Percentiles rank a stretch among this genome's conserved stretches.
Evolutionary conservation across 1,140 invertebrate genomes (phyloP).

Genomic region (Orussus abietinus): DNA sequence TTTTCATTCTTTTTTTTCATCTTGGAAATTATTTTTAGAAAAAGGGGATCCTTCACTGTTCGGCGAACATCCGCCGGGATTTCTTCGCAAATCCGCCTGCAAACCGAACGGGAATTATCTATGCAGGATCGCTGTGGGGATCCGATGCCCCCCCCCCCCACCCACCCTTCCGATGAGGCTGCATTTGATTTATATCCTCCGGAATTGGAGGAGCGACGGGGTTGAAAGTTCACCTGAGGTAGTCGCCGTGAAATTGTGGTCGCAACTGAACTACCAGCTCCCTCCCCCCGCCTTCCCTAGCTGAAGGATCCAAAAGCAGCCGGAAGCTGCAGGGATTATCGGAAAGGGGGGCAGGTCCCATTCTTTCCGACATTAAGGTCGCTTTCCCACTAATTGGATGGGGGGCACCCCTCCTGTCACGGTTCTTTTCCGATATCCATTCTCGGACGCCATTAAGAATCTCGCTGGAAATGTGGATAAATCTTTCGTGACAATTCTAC

Average conservation of each 20-base stretch:
- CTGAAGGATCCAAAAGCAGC: constrained; percentile 12
- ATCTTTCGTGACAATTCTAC: too few species aligned
- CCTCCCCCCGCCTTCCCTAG: constrained; percentile 17
- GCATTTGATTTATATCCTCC: constrained; percentile 22
- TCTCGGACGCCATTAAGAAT: not conserved
- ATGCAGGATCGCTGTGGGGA: not conserved
- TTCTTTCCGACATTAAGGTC: constrained; percentile 29
- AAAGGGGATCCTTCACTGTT: too few species aligned
- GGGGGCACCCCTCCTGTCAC: constrained; percentile 11
- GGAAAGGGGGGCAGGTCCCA: constrained; percentile 25
- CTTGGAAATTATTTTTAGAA: constrained; percentile 1
- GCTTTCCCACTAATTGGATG: constrained; percentile 45
- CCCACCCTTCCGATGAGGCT: too few species aligned
- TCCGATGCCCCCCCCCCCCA: constrained; percentile 5
- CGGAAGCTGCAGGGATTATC: constrained; percentile 30
- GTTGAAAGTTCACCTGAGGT: constrained; percentile 29
- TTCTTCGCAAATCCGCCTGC: too few species aligned
- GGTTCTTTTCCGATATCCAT: constrained; percentile 1
- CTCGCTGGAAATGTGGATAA: too few species aligned
- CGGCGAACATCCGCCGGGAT: too few species aligned
- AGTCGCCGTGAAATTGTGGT: constrained; percentile 37
- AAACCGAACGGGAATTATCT: constrained; percentile 10
- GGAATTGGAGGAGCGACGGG: constrained; percentile 15
- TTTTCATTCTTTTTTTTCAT: constrained; percentile 1
- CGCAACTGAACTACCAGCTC: constrained; percentile 20